Evolutionary conservation across 1,140 invertebrate species (phyloP), one percentile per base, ranked within the genome.

Genomic region (Pseudoatta argentina): DNA sequence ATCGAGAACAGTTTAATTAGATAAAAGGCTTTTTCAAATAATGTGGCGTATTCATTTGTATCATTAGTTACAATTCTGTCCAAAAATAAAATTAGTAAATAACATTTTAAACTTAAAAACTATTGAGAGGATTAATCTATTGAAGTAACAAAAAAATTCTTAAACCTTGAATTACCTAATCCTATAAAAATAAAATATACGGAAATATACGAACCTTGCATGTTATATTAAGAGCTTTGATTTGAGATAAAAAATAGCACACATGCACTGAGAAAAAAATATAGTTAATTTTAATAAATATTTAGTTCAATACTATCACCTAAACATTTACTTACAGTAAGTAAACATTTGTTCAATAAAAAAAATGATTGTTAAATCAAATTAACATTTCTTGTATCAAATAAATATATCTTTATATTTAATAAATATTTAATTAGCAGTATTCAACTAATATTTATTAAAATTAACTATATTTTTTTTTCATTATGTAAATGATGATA

Each of bases 171-270:
- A 39, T 5, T 39, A 44, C 2, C 16, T 1, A 57, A 21, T 71
- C 59, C 6, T 30, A 21, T 73, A 48, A 73, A 73, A 73, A 34
- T 7, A 73, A 8, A 39, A 39, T 39, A 8, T 7, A n/a, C 10
- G 14, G 7, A 48, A 48, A 73, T 30, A 16, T 30, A 61, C 61
- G 5, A 7, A 73, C 1, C 57, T 82, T 48, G n/a, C 24, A 59
- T 57, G 59, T 73, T 82, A 16, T 48, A 59, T 79, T 24, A 61
- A 14, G 6, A 72, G 12, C 51, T n/a, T 44, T 73, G 14, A 82
- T 61, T 82, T 81, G 16, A 72, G 3, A 69, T 69, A n/a, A 57
- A 27, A 6, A 59, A 82, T 44, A 12, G 21, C 0, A 24, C 16
- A 21, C 24, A 24, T 24, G 24, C 24, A 24, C 24, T 24, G 24